A percentile compares a stretch with the other conserved stretches of the same genome.
These are phyloP conservation scores for Polydrusus cervinus DNA, from an alignment of 2,888 invertebrate species.

Conservation along the genomic window DNA sequence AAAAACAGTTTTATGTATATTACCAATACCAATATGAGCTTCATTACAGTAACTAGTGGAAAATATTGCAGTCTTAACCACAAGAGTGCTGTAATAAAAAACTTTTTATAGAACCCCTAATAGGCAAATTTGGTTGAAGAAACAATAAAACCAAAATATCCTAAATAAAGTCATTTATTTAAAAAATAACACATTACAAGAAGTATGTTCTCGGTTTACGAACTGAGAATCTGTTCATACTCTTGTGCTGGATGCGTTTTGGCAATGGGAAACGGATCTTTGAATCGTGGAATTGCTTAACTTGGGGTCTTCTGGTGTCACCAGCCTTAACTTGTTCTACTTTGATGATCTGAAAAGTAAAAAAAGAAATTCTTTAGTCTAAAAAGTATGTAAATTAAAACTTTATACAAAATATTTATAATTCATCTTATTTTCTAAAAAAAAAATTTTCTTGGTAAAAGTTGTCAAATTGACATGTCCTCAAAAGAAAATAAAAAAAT, in stretches of 20 bases:
- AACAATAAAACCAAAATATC: background rate
- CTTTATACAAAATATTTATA: too few relatives aligned
- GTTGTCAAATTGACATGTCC: too few relatives aligned
- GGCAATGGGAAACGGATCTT: constrained; percentile 98
- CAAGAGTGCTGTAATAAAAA: too few relatives aligned
- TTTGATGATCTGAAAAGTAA: constrained; percentile 83
- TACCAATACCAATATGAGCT: too few relatives aligned
- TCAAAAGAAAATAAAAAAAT: too few relatives aligned
- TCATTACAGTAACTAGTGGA: too few relatives aligned
- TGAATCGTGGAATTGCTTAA: constrained; percentile 99
- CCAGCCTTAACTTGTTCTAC: constrained; percentile 92
- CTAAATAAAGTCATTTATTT: constrained; percentile 46
- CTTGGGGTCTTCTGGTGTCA: constrained; percentile 93
- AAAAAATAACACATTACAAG: constrained; percentile 68
- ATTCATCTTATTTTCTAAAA: too few relatives aligned
- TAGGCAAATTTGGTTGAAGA: background rate
- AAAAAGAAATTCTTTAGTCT: background rate
- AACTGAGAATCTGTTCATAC: constrained; percentile 88
- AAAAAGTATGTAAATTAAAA: too few relatives aligned
- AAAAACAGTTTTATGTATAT: too few relatives aligned
- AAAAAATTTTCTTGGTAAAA: too few relatives aligned
- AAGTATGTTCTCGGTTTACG: constrained; percentile 88
- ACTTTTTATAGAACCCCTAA: too few relatives aligned
- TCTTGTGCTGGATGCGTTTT: constrained; percentile 89
- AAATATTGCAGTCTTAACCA: too few relatives aligned